Percentiles rank a stretch among this genome's conserved stretches.
These are phyloP conservation scores for Chionomys nivalis DNA, from an alignment of 2,113 vertebrate genomes.

Conservation along the genomic window DNA sequence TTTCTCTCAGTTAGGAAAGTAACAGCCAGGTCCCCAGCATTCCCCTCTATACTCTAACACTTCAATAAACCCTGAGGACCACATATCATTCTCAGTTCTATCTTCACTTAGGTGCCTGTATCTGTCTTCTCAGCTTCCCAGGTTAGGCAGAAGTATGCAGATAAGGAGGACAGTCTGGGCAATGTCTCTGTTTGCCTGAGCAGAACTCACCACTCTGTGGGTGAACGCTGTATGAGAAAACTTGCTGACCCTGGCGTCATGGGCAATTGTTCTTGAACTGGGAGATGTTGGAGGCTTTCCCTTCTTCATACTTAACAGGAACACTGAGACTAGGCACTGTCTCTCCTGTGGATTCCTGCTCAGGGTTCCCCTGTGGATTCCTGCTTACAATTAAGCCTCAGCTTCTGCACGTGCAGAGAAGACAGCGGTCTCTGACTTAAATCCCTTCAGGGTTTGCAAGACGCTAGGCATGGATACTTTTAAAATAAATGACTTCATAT, in stretches of 20 bases:
- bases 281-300: neutral
- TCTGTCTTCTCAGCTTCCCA: neutral
- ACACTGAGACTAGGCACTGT: fast-evolving
- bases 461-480: neutral
- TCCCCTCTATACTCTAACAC: neutral
- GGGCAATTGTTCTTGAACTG: neutral
- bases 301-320: neutral
- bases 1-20: neutral
- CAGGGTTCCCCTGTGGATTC: neutral
- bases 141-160: neutral
- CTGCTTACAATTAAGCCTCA: neutral
- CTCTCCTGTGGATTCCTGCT: neutral
- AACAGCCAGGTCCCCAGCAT: neutral
- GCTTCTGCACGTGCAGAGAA: neutral
- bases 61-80: neutral
- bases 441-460: neutral
- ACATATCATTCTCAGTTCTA: neutral
- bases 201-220: neutral
- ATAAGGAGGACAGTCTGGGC: neutral
- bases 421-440: neutral
- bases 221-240: neutral
- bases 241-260: neutral
- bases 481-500: neutral
- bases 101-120: neutral
- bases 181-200: neutral